A percentile compares a stretch with the other conserved stretches of the same genome.
Evolutionary conservation across 2,888 invertebrate genomes (phyloP).

Genomic region (Callimorpha dominula): DNA sequence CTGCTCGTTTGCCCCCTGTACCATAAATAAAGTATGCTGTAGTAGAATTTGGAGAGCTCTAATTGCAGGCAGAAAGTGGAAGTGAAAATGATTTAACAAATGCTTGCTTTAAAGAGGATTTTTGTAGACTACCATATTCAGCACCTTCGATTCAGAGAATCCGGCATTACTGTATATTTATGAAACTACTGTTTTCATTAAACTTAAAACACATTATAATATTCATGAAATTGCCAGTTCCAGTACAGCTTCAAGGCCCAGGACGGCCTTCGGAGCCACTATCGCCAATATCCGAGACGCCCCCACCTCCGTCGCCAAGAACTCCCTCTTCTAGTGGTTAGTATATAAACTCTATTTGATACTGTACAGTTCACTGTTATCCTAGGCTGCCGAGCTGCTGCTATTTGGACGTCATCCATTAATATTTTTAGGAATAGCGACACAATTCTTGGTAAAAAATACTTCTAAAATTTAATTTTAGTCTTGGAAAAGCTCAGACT

Average conservation of each 20-base stretch:
- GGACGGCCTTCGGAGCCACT: conserved; percentile 88
- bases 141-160: background rate
- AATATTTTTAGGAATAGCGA: background rate
- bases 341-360: conserved; percentile 29
- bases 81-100: background rate
- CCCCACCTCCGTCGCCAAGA: conserved; percentile 85
- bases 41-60: background rate
- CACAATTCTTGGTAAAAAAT: no score
- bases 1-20: no score
- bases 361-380: background rate
- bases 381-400: background rate
- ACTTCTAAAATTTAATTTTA: no score
- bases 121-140: background rate
- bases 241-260: conserved; percentile 82
- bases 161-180: no score
- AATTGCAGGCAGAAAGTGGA: background rate
- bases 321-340: conserved; percentile 86
- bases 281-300: conserved; percentile 95
- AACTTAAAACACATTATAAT: background rate
- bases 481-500: no score
- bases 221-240: conserved; percentile 60
- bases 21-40: background rate
- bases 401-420: background rate
- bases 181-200: background rate
- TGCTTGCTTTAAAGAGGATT: background rate